phyloP scores from a whole-genome alignment of 2,888 invertebrate species.

The Sphaeridia pumilis region DNA sequence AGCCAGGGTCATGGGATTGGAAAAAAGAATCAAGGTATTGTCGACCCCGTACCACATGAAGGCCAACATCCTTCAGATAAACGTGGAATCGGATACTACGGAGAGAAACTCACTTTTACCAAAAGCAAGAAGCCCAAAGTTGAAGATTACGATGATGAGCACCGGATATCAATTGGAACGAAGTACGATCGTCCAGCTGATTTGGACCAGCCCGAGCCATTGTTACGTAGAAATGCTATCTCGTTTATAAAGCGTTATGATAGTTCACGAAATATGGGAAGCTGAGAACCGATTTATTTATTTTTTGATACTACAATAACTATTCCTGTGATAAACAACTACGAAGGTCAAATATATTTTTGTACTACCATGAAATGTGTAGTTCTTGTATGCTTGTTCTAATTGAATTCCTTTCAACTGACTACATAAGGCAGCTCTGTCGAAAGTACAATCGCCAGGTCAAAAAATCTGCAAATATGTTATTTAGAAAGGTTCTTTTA shows the following conservation, averaged over 20 bases:
- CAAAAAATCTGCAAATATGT: too few species aligned
- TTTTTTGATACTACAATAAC: too few species aligned
- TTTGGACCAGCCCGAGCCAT: conserved; percentile 26
- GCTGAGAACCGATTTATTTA: too few species aligned
- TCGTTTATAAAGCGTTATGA: conserved; percentile 30
- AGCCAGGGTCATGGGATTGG: conserved; percentile 44
- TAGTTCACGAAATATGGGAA: too few species aligned
- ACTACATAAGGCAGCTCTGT: too few species aligned
- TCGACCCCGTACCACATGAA: conserved; percentile 28
- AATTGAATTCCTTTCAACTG: too few species aligned
- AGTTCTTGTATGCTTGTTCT: too few species aligned
- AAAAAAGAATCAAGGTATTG: conserved; percentile 24
- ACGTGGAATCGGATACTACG: conserved; percentile 32
- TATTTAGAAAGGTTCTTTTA: too few species aligned
- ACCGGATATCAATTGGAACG: conserved; percentile 30
- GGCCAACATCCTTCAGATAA: conserved; percentile 29
- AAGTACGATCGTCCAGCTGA: conserved; percentile 30
- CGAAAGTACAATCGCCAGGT: too few species aligned
- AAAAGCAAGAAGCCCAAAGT: conserved; percentile 16
- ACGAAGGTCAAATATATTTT: too few species aligned
- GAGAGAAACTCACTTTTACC: conserved; percentile 27
- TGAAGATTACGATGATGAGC: conserved; percentile 22
- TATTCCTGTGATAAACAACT: too few species aligned
- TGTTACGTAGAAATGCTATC: conserved; percentile 26
- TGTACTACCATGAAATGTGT: too few species aligned